Percentiles rank a stretch among this genome's conserved stretches.
Evolutionary conservation across 2,113 vertebrate species (phyloP).

Genomic region (Lophotis ruficrista): DNA sequence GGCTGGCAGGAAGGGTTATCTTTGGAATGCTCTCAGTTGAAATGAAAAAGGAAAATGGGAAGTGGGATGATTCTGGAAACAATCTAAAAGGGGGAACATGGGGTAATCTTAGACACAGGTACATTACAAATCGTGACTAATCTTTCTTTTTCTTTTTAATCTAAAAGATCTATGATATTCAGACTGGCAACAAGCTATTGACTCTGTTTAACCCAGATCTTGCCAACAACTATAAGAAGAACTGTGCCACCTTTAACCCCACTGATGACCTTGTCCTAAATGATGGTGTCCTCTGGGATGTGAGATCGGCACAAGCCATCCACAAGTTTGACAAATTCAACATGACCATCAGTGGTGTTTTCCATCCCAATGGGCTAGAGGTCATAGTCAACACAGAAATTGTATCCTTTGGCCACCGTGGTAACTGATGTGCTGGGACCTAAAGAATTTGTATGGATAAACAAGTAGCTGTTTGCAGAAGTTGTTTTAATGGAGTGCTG

Average conservation of each 20-base stretch:
- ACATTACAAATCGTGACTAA: slow-evolving; percentile 64
- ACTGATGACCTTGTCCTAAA: slow-evolving; percentile 99
- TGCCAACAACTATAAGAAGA: slow-evolving; percentile 99
- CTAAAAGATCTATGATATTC: slow-evolving; percentile 97
- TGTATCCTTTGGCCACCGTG: slow-evolving; percentile 83
- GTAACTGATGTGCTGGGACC: neutral
- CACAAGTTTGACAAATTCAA: slow-evolving; percentile 99
- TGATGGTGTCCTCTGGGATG: slow-evolving; percentile 97
- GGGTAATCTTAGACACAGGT: neutral
- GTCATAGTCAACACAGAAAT: slow-evolving; percentile 99
- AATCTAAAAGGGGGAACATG: neutral
- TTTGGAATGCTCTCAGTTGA: neutral
- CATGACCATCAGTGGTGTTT: slow-evolving; percentile 99
- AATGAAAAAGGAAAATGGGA: neutral
- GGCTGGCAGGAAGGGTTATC: neutral
- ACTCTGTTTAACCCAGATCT: slow-evolving; percentile 98
- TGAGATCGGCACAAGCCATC: slow-evolving; percentile 94
- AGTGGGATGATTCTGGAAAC: neutral
- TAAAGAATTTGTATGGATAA: neutral
- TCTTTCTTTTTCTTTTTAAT: slow-evolving; percentile 64
- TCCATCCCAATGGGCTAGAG: slow-evolving; percentile 95
- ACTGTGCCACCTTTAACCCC: slow-evolving; percentile 98
- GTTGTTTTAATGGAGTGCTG: neutral
- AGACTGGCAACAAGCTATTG: slow-evolving; percentile 95
- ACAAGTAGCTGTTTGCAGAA: neutral